Base-by-base conservation (phyloP, 2,113 vertebrate genomes). In the Oophaga pumilio region DNA sequence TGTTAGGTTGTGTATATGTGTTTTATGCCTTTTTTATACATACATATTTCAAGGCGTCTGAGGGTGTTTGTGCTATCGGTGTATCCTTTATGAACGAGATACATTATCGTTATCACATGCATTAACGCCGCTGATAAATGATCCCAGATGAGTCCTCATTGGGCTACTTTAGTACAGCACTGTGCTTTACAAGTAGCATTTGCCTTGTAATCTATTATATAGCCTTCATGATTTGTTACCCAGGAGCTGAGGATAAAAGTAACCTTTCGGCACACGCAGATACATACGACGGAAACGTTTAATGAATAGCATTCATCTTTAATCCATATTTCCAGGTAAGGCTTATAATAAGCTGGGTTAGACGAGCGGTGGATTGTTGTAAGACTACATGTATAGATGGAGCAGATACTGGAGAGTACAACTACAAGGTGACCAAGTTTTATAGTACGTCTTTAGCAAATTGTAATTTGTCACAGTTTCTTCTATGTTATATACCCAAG, bases 81-180 rank as follows among this genome's bases (percentile, higher is more conserved):
- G 80, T 50, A 68, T 82, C 80, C 80, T 82, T 82, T 82, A 82
- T 82, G 80, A 68, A 60, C 20, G 22, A 68, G 80, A 82, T 66
- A 82, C 80, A 82, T 82, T 82, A 82, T 82, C 49, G 62, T 82
- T 82, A 82, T 82, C 80, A 66, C 62, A 82, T 82, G 80, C 80
- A 82, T 82, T 82, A 82, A 82, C 80, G 68, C 60, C 6, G 62
- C 60, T 68, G 80, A 82, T 82, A 82, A 82, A 82, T 82, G 80
- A 82, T 82, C 80, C 80, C 80, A 82, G 60, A 66, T 66, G 80
- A 82, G 80, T 82, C 64, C 68, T 82, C 80, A 82, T 82, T 82
- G 80, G 80, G 80, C 80, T 82, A 82, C 80, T 82, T 82, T 82
- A 82, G 80, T 68, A 82, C 80, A 66, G 60, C 33, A 49, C 33